Evolutionary conservation across 1,140 invertebrate genomes (phyloP).

Genomic region (Ceratosolen solmsi): DNA sequence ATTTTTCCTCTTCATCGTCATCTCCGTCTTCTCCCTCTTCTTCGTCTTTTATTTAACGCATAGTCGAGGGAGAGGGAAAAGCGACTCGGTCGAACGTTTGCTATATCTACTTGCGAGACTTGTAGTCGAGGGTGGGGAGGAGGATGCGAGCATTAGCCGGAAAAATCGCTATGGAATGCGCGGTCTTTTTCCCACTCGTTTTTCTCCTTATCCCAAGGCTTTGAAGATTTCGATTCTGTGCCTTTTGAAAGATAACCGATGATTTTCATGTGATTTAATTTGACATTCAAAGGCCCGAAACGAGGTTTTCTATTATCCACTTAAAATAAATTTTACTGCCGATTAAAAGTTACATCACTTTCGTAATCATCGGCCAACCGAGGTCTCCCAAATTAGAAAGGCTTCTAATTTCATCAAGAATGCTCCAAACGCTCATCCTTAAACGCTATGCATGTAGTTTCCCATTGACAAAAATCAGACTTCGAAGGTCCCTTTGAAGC

Average conservation of each 20-base stretch:
- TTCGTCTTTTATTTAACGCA: background rate
- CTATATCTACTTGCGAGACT: background rate
- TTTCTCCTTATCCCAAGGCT: background rate
- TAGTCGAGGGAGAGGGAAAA: slow-evolving; percentile 1
- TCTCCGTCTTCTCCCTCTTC: no score
- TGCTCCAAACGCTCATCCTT: no score
- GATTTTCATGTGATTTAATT: background rate
- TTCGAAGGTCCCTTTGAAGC: background rate
- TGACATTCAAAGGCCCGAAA: background rate
- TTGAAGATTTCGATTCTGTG: background rate
- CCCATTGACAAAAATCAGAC: background rate
- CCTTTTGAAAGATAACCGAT: no score
- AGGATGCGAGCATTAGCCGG: slow-evolving; percentile 28
- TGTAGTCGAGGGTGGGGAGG: slow-evolving; percentile 17
- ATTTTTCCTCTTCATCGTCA: no score
- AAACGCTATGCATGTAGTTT: background rate
- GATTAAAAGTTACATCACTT: background rate
- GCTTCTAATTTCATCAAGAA: no score
- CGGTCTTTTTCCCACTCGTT: background rate
- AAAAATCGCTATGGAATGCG: slow-evolving; percentile 44
- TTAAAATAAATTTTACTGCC: no score
- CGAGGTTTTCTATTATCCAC: no score
- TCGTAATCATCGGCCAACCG: background rate
- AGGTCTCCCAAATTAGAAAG: background rate
- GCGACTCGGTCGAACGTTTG: background rate